These are phyloP conservation scores for Adela reaumurella DNA, from an alignment of 2,888 invertebrate genomes.

Conservation along the genomic window DNA sequence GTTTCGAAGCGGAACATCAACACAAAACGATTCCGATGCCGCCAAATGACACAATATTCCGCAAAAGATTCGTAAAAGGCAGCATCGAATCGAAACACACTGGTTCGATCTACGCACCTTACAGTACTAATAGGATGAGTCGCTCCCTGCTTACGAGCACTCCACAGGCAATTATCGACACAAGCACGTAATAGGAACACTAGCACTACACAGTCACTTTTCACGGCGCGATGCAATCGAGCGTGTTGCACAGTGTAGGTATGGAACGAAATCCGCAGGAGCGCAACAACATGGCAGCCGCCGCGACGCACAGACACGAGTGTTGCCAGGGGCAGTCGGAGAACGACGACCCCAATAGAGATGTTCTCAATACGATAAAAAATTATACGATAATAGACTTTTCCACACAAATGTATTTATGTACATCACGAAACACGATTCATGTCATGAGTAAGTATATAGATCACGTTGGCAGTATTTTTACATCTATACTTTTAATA, in stretches of 20 bases:
- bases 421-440: no score
- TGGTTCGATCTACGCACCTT: not conserved
- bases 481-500: no score
- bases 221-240: not conserved
- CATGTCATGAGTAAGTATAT: no score
- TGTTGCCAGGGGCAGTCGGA: not conserved
- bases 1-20: no score
- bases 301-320: not conserved
- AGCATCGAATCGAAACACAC: not conserved
- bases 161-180: not conserved
- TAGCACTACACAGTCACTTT: not conserved
- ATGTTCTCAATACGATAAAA: no score
- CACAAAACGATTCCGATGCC: no score
- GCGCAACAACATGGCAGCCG: not conserved
- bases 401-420: no score
- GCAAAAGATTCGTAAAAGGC: no score
- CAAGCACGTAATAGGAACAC: not conserved
- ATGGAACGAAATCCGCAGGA: not conserved
- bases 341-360: not conserved
- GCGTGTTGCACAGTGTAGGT: not conserved
- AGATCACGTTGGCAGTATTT: no score
- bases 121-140: not conserved
- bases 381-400: no score
- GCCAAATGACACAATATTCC: no score
- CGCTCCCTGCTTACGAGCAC: not conserved